Evolutionary conservation across 2,797 vertebrate species (phyloP).

Genomic region (Oceanodroma leucorhoa): DNA sequence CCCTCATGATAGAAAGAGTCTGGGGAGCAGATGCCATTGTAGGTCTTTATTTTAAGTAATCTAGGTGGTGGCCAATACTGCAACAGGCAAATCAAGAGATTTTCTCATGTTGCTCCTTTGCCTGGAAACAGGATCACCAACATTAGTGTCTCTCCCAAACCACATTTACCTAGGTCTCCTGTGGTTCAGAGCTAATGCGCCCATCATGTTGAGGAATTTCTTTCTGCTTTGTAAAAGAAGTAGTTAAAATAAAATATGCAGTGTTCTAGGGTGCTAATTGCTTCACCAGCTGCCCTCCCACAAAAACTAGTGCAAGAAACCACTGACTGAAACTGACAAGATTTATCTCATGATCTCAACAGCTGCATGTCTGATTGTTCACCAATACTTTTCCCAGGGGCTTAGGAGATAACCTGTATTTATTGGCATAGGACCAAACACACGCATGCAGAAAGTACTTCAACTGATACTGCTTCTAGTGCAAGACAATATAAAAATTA

Average conservation of each 20-base stretch:
- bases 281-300: neutral
- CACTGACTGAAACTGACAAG: neutral
- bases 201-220: neutral
- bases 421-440: neutral
- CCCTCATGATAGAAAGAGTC: fast-evolving
- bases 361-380: neutral
- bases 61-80: no score
- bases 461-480: neutral
- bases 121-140: neutral
- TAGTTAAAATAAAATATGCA: neutral
- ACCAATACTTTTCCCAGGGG: neutral
- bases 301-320: neutral
- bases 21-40: neutral
- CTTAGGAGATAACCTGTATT: neutral
- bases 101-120: neutral
- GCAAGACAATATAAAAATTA: neutral
- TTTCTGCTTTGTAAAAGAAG: neutral
- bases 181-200: neutral
- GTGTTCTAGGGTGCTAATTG: neutral
- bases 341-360: neutral
- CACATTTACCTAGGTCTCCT: neutral
- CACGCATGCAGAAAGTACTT: neutral
- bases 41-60: neutral
- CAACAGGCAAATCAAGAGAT: neutral
- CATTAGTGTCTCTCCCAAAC: neutral